Evolutionary conservation across 2,888 invertebrate species (phyloP).

Genomic region (Cenopis cana): DNA sequence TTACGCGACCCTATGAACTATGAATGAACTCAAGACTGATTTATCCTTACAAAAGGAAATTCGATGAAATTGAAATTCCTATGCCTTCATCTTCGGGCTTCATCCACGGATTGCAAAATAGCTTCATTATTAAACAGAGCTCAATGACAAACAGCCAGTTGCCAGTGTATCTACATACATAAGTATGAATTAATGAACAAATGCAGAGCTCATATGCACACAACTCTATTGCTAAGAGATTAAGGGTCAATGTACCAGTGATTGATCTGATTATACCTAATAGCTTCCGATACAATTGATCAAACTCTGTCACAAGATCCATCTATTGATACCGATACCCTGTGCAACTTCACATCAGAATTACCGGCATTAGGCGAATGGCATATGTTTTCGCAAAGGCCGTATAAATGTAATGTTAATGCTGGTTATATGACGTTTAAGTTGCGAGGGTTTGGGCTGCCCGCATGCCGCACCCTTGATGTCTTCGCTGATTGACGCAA

Average conservation of each 20-base stretch:
- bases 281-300: not conserved
- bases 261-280: not conserved
- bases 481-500: conserved; percentile 44
- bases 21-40: no score
- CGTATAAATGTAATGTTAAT: not conserved
- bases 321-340: conserved; percentile 14
- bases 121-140: no score
- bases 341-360: conserved; percentile 10
- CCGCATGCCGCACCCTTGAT: conserved; percentile 37
- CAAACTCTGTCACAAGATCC: conserved; percentile 10
- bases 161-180: no score
- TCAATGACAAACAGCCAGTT: no score
- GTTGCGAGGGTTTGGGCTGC: not conserved
- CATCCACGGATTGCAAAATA: no score
- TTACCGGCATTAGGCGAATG: conserved; percentile 23
- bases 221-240: not conserved
- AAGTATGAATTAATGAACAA: no score
- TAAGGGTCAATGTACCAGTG: not conserved
- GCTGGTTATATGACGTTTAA: conserved; percentile 3
- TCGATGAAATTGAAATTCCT: no score
- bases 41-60: no score
- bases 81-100: no score
- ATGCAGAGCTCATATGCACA: no score
- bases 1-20: no score
- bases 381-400: not conserved